Evolutionary conservation across 2,888 invertebrate species (phyloP), one percentile per base, ranked within the genome.

Genomic region (Cecidostiba fungosa): DNA sequence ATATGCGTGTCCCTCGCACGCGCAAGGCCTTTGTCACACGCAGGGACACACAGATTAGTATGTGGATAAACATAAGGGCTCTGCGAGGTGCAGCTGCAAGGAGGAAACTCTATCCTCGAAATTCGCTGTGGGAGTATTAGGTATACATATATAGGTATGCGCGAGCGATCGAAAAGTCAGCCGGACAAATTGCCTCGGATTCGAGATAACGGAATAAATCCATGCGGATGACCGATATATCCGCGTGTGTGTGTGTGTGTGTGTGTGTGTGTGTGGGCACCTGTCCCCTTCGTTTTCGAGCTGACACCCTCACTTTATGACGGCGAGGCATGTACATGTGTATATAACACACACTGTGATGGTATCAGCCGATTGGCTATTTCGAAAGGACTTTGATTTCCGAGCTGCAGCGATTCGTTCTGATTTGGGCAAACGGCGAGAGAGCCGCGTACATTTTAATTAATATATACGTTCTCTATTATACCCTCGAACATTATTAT

Each of bases 61-160:
- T 89, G 89, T 88, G 89, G 89, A 85, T 89, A 90, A 89, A 90
- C 89, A 89, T 86, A 80, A 76, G 77, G 70, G 85, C n/a, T 5
- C 43, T 77, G 78, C 74, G 79, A 23, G 82, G 85, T 84, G 66
- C 66, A 26, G 82, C 84, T 85, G 26, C 26, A 14, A 62, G 62
- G n/a, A 23, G 47, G 12, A 73, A 54, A 54, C 54, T n/a, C n/a
- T 54, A 4, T 54, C 5, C 54, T 5, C 54, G n/a, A 54, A n/a
- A 54, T 47, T 47, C 47, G 47, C 2, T 47, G 16, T 3, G 50
- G 19, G 19, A 50, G 43, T 43, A 43, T 12, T 36, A n/a, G n/a
- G 32, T 4, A 36, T 43, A 43, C 12, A 12, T 43, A 43, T 43
- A 43, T 43, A 12, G 43, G 43, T 12, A 47, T 23, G 47, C 5